Evolutionary conservation across 2,113 vertebrate species (phyloP), one percentile per base, ranked within the genome.

Genomic region (Toxotes chatareus): DNA sequence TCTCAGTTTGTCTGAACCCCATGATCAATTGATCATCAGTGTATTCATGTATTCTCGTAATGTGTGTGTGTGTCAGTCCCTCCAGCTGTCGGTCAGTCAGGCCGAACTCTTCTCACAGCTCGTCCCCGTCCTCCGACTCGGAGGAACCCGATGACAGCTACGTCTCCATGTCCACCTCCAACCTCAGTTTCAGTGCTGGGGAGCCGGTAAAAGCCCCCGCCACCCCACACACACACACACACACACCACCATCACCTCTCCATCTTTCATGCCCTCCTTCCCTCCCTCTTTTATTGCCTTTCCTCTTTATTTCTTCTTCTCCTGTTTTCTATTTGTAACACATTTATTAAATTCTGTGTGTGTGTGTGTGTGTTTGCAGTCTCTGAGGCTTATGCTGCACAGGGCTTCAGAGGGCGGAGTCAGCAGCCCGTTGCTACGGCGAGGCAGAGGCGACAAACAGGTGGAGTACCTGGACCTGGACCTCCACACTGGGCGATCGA

Each of bases 381-480:
- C 86, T 27, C 87, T 95, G 59, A 93, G 93, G 79, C 80, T 89
- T 0, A 88, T 91, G 88, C 51, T 89, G 62, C 93, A 92, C 68
- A 75, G 89, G 32, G 95, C 94, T n/a, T 93, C 90, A 23, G 95
- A 97, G 4, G 96, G 97, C 62, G 96, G 96, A 72, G 95, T 95
- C 86, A 96, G 90, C 89, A 98, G 96, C 70, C 96, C 96, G 17
- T 91, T 96, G 92, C 89, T 95, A 83, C 96, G 94, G 81, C 82
- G 83, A 76, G 94, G 95, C 71, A 96, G 95, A 89, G 92, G 96
- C 59, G 95, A 96, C 87, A 98, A 97, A 53, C 97, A 97, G 88
- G 97, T 98, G 63, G 97, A 98, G 71, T 98, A 98, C 88, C 93
- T 98, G 65, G 97, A 98, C 81, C 89, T 98, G 31, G 97, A 98